These are phyloP conservation scores for Cinclus cinclus DNA, from an alignment of 2,113 vertebrate genomes.

Conservation along the genomic window DNA sequence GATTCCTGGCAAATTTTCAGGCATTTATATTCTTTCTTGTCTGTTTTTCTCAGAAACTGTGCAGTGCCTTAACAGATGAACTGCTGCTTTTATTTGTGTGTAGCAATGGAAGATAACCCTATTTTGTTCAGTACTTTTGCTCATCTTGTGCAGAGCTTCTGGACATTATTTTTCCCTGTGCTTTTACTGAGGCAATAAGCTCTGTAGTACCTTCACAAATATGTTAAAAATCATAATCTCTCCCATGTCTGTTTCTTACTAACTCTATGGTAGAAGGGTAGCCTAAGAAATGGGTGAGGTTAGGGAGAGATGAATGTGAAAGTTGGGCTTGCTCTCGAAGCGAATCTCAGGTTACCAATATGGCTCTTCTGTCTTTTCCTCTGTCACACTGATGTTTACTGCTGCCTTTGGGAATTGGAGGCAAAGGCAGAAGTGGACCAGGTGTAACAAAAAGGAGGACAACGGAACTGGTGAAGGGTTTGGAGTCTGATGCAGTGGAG, in stretches of 20 bases:
- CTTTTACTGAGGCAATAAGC: not conserved
- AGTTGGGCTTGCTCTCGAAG: not conserved
- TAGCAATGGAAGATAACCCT: not conserved
- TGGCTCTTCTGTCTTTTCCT: not conserved
- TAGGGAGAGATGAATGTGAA: not conserved
- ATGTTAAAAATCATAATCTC: not conserved
- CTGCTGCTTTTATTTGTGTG: not conserved
- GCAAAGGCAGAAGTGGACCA: not conserved
- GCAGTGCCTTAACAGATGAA: not conserved
- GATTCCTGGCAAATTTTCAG: not conserved
- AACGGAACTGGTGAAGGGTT: too few species aligned
- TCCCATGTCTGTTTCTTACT: not conserved
- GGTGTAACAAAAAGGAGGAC: not conserved
- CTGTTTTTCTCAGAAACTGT: not conserved
- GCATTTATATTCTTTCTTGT: not conserved
- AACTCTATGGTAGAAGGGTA: not conserved
- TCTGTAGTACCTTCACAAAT: not conserved
- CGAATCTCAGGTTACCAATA: not conserved
- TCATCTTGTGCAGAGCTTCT: not conserved
- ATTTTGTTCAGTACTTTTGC: not conserved
- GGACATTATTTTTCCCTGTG: too few species aligned
- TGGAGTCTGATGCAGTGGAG: not conserved
- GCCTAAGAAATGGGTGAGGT: not conserved
- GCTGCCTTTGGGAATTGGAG: not conserved
- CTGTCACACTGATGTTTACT: rapidly evolving